Evolutionary conservation across 2,888 invertebrate species (phyloP).

Genomic region (Leucophora obtusa): DNA sequence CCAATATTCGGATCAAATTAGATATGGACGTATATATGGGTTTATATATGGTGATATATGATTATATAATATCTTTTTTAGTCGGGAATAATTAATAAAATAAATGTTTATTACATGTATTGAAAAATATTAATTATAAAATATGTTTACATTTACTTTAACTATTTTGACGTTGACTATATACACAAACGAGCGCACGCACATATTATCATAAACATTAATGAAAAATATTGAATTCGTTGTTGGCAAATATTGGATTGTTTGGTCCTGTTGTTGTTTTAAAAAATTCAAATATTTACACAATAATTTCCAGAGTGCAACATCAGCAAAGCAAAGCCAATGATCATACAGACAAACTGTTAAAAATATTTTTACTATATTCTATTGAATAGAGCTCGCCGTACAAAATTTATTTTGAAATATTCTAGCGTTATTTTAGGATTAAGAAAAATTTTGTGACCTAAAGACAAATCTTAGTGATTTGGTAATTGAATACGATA

Average conservation of each 20-base stretch:
- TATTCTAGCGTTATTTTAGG: no score
- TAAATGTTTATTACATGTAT: slow-evolving; percentile 48
- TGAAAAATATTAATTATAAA: slow-evolving; percentile 63
- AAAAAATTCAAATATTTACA: slow-evolving; percentile 61
- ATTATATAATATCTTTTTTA: no score
- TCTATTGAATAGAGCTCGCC: neutral
- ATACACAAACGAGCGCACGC: no score
- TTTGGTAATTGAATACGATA: no score
- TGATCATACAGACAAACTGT: slow-evolving; percentile 30
- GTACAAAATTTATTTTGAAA: neutral
- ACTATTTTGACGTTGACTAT: slow-evolving; percentile 50
- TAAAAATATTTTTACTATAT: neutral
- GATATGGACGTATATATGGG: no score
- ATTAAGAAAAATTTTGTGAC: no score
- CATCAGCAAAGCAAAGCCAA: slow-evolving; percentile 27
- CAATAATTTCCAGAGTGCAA: slow-evolving; percentile 49
- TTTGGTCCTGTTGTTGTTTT: slow-evolving; percentile 38
- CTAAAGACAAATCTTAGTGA: no score
- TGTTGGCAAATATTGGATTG: slow-evolving; percentile 52
- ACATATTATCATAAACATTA: slow-evolving; percentile 2
- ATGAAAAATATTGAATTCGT: slow-evolving; percentile 42
- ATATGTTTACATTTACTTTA: slow-evolving; percentile 60
- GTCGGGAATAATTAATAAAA: slow-evolving; percentile 58
- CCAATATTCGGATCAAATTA: no score
- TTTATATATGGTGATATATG: no score